A percentile compares a stretch with the other conserved stretches of the same genome.
Evolutionary conservation across 2,888 invertebrate species (phyloP).

Genomic region (Leptothorax acervorum): DNA sequence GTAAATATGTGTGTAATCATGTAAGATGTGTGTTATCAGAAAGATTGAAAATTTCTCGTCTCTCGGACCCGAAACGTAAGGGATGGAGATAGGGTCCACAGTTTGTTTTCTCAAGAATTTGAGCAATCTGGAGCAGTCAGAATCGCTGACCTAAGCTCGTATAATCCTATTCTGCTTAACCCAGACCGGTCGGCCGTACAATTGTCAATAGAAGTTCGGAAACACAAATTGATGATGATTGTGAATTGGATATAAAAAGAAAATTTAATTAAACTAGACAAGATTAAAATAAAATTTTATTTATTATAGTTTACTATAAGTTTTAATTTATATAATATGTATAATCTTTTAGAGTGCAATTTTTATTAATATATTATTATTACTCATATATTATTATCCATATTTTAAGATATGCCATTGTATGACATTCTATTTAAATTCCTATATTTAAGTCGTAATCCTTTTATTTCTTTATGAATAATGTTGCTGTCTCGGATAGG

Average conservation of each 20-base stretch:
- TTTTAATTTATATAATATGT: not conserved
- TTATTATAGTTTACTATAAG: no score
- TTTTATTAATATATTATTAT: not conserved
- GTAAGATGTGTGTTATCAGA: conserved; percentile 7
- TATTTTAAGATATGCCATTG: not conserved
- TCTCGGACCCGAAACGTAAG: conserved; percentile 27
- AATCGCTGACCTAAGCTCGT: conserved; percentile 73
- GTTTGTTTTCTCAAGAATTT: conserved; percentile 72
- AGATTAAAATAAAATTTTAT: not conserved
- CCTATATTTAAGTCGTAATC: not conserved
- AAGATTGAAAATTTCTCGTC: conserved; percentile 11
- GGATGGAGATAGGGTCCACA: conserved; percentile 25
- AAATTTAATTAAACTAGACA: not conserved
- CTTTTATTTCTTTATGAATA: not conserved
- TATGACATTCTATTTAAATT: not conserved
- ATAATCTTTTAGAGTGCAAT: no score
- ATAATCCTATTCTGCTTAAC: conserved; percentile 65
- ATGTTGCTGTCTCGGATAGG: not conserved
- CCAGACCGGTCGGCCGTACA: conserved; percentile 30
- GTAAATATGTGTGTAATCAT: conserved; percentile 6
- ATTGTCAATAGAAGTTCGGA: conserved; percentile 61
- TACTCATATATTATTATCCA: not conserved
- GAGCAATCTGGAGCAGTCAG: conserved; percentile 67
- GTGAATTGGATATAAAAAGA: conserved; percentile 46
- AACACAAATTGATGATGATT: conserved; percentile 61